Conservation (phyloP, 2,797 vertebrate species). For the Poecilia gillii region DNA sequence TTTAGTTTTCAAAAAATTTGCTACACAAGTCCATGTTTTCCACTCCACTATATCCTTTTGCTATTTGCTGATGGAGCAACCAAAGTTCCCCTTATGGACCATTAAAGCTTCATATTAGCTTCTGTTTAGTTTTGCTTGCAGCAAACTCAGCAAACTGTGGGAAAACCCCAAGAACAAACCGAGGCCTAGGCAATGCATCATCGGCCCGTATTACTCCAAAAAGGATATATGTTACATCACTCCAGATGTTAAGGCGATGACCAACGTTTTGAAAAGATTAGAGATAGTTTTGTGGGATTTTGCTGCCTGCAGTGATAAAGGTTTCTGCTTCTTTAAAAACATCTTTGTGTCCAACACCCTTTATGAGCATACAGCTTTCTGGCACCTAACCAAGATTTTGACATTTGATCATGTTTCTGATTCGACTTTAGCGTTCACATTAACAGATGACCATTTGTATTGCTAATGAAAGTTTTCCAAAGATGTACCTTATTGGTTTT, state of each 20-base stretch:
- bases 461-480: slow-evolving; percentile 57
- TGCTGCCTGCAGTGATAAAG: not conserved
- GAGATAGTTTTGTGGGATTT: slow-evolving; percentile 54
- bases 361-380: not conserved
- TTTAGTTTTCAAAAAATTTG: not conserved
- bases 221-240: slow-evolving; percentile 69
- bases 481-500: slow-evolving; percentile 52
- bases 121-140: slow-evolving; percentile 51
- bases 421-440: slow-evolving; percentile 71
- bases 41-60: slow-evolving; percentile 23
- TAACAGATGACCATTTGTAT: slow-evolving; percentile 52
- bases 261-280: slow-evolving; percentile 49
- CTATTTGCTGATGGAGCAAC: slow-evolving; percentile 57
- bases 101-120: slow-evolving; percentile 51
- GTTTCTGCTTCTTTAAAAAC: slow-evolving; percentile 20
- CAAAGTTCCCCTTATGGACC: slow-evolving; percentile 50
- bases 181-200: slow-evolving; percentile 28
- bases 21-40: slow-evolving; percentile 4
- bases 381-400: slow-evolving; percentile 21
- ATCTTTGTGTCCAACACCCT: not conserved
- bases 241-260: slow-evolving; percentile 62
- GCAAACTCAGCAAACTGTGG: slow-evolving; percentile 41
- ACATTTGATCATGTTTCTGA: slow-evolving; percentile 69
- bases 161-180: slow-evolving; percentile 37
- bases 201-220: slow-evolving; percentile 53